Evolutionary conservation across 1,140 invertebrate genomes (phyloP).

Genomic region (Acromyrmex echinatior): DNA sequence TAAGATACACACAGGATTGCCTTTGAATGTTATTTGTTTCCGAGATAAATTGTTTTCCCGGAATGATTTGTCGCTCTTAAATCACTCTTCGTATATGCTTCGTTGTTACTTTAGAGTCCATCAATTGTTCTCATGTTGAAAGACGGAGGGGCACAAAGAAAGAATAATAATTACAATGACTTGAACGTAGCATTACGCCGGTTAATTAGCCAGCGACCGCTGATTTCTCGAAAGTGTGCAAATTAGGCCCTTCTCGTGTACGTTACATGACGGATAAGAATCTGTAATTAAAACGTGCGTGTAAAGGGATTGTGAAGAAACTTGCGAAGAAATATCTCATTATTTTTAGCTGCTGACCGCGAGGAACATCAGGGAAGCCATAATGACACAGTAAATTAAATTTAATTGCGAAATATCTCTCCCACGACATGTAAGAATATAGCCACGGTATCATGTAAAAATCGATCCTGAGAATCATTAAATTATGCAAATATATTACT

Average conservation of each 20-base stretch:
- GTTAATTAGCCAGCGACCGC: conserved; percentile 44
- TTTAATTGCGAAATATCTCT: conserved; percentile 23
- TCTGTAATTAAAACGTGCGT: conserved; percentile 51
- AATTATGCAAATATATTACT: neutral
- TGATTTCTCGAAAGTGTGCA: conserved; percentile 55
- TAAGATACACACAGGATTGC: neutral
- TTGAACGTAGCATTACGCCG: conserved; percentile 3
- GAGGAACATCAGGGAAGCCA: neutral
- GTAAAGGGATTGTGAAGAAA: conserved; percentile 29
- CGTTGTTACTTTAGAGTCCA: neutral
- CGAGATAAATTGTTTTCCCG: conserved; percentile 12
- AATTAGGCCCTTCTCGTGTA: conserved; percentile 34
- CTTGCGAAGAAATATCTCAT: conserved; percentile 8
- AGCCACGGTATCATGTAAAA: neutral
- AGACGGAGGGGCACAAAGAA: conserved; percentile 2
- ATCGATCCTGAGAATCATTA: neutral
- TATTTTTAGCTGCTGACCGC: conserved; percentile 31
- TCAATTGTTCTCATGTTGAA: conserved; percentile 25
- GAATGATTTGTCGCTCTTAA: conserved; percentile 25
- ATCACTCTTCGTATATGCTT: neutral
- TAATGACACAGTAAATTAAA: conserved; percentile 34
- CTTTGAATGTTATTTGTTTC: conserved; percentile 9
- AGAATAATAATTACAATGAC: conserved; percentile 40
- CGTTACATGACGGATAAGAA: conserved; percentile 26
- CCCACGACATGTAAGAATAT: neutral